These are phyloP conservation scores for Ascaphus truei DNA, from an alignment of 2,113 vertebrate species.

Conservation along the genomic window DNA sequence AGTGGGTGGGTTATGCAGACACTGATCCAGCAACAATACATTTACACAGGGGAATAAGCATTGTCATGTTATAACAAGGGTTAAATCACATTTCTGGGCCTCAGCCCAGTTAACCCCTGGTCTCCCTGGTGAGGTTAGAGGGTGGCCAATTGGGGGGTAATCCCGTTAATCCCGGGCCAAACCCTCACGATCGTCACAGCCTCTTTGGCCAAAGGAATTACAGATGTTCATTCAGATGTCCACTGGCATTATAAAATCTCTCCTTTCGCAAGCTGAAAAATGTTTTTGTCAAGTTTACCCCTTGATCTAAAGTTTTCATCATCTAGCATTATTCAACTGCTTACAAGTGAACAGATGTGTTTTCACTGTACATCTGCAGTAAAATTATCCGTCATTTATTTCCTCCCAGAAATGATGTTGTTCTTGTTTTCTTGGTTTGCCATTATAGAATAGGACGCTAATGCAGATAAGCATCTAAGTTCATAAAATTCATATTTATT, in stretches of 20 bases:
- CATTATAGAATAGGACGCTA: conserved; percentile 45
- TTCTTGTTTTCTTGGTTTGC: conserved; percentile 42
- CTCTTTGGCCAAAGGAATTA: too few species aligned
- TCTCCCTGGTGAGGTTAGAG: too few species aligned
- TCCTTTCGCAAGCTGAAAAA: not conserved
- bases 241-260: not conserved
- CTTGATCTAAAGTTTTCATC: conserved; percentile 4
- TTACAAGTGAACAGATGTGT: conserved; percentile 27
- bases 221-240: too few species aligned
- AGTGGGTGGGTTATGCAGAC: too few species aligned
- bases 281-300: not conserved
- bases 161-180: too few species aligned
- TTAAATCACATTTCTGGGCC: too few species aligned
- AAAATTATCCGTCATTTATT: conserved; percentile 44
- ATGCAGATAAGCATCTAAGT: conserved; percentile 29
- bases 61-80: too few species aligned
- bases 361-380: conserved; percentile 28
- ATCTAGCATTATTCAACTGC: conserved; percentile 5
- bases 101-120: too few species aligned
- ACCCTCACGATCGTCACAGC: too few species aligned
- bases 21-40: too few species aligned
- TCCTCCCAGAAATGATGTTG: conserved; percentile 38
- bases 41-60: too few species aligned
- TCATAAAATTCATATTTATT: conserved; percentile 22
- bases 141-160: too few species aligned